Evolutionary conservation across 1,140 invertebrate genomes (phyloP), one percentile per base, ranked within the genome.

Genomic region (Macrobrachium rosenbergii): DNA sequence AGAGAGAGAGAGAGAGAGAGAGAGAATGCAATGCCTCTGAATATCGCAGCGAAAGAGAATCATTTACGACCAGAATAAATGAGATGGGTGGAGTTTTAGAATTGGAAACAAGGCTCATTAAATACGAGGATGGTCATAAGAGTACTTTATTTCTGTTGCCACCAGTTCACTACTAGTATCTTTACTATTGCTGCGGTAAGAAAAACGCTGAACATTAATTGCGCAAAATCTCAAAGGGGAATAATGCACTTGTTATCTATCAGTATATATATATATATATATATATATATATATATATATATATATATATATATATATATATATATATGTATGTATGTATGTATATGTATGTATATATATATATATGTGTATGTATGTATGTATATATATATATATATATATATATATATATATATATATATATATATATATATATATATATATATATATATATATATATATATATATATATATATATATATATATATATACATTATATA

Each of bases 381-480:
- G 19, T n/a, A n/a, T n/a, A n/a, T 12, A n/a, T 69, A n/a, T 69
- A n/a, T 69, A 28, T 69, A n/a, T 64, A 64, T 64, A 64, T 64
- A 64, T 64, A 64, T 23, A 64, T 64, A 64, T 64, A 64, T 64
- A 64, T 64, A 23, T 64, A 64, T 69, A n/a, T 69, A 7, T 69
- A 7, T 69, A 7, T 69, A 2, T n/a, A 7, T 69, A 7, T 69
- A 7, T 69, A 7, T 69, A 7, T 14, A 2, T 69, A n/a, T n/a
- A n/a, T n/a, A n/a, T n/a, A n/a, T n/a, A n/a, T n/a, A n/a, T n/a
- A n/a, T n/a, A n/a, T n/a, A n/a, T n/a, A n/a, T n/a, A n/a, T n/a
- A n/a, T n/a, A n/a, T n/a, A n/a, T n/a, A n/a, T n/a, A n/a, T 69
- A 69, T 69, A 19, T 69, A n/a, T 2, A 19, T 69, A n/a, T n/a